Conservation (phyloP, 2,113 vertebrate species). For the Halcyon malimbica region DNA sequence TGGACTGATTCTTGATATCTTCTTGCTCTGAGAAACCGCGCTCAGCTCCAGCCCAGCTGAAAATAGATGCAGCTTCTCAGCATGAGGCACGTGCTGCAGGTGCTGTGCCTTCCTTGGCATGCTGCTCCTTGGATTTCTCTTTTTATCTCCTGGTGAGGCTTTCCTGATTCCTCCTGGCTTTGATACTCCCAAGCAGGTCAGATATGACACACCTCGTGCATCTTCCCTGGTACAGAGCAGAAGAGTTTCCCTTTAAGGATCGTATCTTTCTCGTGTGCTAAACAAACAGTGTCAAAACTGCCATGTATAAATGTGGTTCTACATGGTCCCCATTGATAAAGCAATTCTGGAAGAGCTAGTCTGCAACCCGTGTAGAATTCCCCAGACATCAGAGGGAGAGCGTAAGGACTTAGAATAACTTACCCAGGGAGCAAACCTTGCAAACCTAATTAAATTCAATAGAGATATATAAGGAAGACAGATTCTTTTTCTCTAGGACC, state of each 20-base stretch:
- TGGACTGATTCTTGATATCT: not conserved
- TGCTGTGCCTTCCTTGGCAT: not conserved
- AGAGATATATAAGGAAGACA: not conserved
- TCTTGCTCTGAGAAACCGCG: not conserved
- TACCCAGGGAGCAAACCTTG: not conserved
- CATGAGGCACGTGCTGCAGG: accelerated
- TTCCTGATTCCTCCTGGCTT: not conserved
- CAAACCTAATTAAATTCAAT: conserved; percentile 25
- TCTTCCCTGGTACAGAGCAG: not conserved
- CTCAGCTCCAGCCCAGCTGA: not conserved
- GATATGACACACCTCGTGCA: accelerated
- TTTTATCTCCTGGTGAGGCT: not conserved
- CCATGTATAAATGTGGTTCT: not conserved
- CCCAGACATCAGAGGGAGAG: not conserved
- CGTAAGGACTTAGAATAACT: not conserved
- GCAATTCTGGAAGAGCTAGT: conserved; percentile 43
- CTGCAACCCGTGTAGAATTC: not conserved
- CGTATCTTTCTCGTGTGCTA: not conserved
- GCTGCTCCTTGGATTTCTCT: not conserved
- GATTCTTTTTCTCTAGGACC: not conserved
- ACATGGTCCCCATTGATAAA: not conserved
- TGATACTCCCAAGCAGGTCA: not conserved
- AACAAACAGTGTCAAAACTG: not conserved
- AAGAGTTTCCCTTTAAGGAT: not conserved
- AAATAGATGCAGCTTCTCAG: not conserved